These are phyloP conservation scores for Neosalanx taihuensis DNA, from an alignment of 2,797 vertebrate genomes.

Conservation along the genomic window DNA sequence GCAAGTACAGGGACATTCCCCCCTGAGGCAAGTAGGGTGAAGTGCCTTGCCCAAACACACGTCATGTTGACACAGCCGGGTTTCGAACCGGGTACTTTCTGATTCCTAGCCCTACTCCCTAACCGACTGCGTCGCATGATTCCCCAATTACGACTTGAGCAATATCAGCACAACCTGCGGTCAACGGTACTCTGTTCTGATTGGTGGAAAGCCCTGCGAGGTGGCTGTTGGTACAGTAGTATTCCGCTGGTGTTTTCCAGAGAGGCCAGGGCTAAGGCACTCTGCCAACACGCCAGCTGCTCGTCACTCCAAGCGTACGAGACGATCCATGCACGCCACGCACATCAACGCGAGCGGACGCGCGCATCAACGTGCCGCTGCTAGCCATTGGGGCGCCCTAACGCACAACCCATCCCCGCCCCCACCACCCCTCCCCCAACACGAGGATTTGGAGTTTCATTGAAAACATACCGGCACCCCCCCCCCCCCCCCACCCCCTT, in stretches of 20 bases:
- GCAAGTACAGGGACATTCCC: too few species aligned
- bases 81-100: too few species aligned
- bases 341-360: slow-evolving; percentile 6
- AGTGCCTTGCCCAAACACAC: too few species aligned
- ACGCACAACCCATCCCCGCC: not conserved
- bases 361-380: not conserved
- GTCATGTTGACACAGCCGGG: too few species aligned
- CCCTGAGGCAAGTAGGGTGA: too few species aligned
- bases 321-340: slow-evolving; percentile 51
- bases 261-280: slow-evolving; percentile 41
- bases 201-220: slow-evolving; percentile 28
- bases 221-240: slow-evolving; percentile 45
- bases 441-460: too few species aligned
- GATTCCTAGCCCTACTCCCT: too few species aligned
- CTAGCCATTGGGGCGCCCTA: too few species aligned
- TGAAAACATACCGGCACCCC: too few species aligned
- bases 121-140: too few species aligned
- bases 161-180: too few species aligned
- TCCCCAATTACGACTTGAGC: not conserved
- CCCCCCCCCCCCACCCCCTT: too few species aligned
- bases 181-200: slow-evolving; percentile 34
- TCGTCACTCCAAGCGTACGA: slow-evolving; percentile 47
- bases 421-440: not conserved
- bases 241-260: slow-evolving; percentile 42
- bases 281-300: slow-evolving; percentile 62